Conservation (phyloP, 2,888 invertebrate genomes). For the Brachylomia viminalis region DNA sequence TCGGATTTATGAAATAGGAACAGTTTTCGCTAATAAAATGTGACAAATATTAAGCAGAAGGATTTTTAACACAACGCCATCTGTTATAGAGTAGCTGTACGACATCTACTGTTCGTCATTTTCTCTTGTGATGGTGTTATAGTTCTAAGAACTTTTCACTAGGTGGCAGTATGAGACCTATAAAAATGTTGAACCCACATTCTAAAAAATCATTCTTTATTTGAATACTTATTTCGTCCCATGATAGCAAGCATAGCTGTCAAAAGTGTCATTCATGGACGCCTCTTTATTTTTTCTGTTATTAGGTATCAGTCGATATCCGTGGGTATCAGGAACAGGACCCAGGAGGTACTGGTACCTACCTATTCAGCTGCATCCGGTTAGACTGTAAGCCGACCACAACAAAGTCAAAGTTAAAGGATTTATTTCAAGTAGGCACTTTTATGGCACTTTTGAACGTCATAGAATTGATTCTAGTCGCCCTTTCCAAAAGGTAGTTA, state of each 20-base stretch:
- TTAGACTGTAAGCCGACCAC: background rate
- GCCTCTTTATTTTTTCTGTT: background rate
- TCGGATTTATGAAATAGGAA: fast-evolving
- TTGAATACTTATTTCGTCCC: background rate
- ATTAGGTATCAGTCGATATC: background rate
- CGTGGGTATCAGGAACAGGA: background rate
- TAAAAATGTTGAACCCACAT: background rate
- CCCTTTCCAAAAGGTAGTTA: too few relatives aligned
- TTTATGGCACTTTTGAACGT: too few relatives aligned
- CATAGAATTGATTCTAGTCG: too few relatives aligned
- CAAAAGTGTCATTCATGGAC: too few relatives aligned
- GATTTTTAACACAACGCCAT: conserved; percentile 43
- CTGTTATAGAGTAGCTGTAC: conserved; percentile 65
- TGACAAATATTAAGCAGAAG: too few relatives aligned
- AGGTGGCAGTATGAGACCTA: conserved; percentile 42
- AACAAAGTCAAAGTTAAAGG: too few relatives aligned
- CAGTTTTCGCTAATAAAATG: background rate
- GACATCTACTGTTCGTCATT: background rate
- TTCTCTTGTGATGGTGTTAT: fast-evolving
- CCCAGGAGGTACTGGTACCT: background rate
- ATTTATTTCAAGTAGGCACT: too few relatives aligned
- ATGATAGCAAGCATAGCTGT: background rate
- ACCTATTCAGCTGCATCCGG: background rate
- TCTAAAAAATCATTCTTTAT: background rate
- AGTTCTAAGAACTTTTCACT: background rate